Base-by-base conservation (phyloP, 2,888 invertebrate species). In the Drosophila koepferae region DNA sequence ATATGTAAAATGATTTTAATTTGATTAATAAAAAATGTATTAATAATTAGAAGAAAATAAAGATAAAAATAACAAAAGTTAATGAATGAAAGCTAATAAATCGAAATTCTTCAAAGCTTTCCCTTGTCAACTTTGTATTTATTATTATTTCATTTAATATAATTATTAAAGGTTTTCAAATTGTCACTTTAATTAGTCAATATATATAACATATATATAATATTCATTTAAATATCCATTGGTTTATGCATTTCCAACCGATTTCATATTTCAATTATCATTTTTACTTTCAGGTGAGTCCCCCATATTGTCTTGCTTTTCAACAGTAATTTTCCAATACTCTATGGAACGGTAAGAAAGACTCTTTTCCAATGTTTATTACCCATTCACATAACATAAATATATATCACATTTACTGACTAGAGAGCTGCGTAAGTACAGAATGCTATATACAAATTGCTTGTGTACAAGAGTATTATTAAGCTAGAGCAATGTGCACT, bases 261-360 rank as follows among this genome's bases (percentile, higher is more conserved):
- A 23, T 41, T 12, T 49, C 14, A 28, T 12, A 10, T 18, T 55
- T 20, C 16, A 5, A 16, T n/a, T 41, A 12, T 0, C 16, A 12
- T 51, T 20, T 53, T 16, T 56, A 28, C 38, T 77, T 77, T 5
- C 53, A 77, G 77, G 77, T 77, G 41, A 77, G 77, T 78, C 8
- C 44, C 9, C 48, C 10, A 58, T 7, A 4, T 18, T 10, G 28
- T 10, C 14, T 9, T 36, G 14, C 7, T 44, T 8, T 14, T 14
- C 18, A 6, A 31, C 1, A 6, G 20, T 10, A n/a, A 18, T 4
- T 8, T 38, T 36, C 12, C 18, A 10, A 12, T 28, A 10, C 31
- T 20, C 12, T 43, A 3, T n/a, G 20, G 4, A 4, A 12, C 10
- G 67, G 56, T 67, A 41, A 66, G 67, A 3, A 48, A 9, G 9